Percentiles rank a stretch among this genome's conserved stretches.
These are phyloP conservation scores for Sylvietta virens DNA, from an alignment of 2,113 vertebrate genomes.

Conservation along the genomic window DNA sequence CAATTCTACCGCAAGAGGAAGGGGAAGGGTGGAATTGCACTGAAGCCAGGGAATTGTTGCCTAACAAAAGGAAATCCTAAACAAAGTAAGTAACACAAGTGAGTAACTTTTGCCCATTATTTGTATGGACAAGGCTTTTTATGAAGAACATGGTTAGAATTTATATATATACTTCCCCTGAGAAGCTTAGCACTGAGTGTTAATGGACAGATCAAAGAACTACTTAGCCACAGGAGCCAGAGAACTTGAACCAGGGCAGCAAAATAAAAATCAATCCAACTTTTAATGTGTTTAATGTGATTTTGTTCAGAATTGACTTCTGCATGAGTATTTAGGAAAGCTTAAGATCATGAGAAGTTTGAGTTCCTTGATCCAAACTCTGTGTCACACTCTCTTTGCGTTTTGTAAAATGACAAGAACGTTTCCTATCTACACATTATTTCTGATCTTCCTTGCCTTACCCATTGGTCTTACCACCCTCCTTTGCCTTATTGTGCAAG, in stretches of 20 bases:
- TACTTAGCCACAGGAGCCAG: neutral
- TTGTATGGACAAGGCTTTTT: neutral
- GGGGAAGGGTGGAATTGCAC: neutral
- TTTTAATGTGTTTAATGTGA: neutral
- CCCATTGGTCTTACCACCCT: neutral
- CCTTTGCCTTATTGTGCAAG: neutral
- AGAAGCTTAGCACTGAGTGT: neutral
- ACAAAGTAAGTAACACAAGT: neutral
- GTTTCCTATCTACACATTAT: neutral
- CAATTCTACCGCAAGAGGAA: neutral
- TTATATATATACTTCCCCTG: neutral
- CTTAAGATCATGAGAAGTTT: neutral
- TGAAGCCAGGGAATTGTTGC: neutral
- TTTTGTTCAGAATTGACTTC: neutral
- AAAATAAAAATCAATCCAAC: slow-evolving; percentile 18
- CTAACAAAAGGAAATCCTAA: neutral
- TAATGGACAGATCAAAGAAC: slow-evolving; percentile 15
- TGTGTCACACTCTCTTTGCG: neutral
- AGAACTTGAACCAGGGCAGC: neutral
- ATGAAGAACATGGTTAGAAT: neutral
- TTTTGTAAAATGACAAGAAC: neutral
- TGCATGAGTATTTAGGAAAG: neutral
- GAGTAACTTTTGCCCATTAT: neutral
- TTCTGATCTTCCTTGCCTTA: neutral
- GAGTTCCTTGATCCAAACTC: neutral